Conservation (phyloP, 2,797 vertebrate species). For the Iguana delicatissima region DNA sequence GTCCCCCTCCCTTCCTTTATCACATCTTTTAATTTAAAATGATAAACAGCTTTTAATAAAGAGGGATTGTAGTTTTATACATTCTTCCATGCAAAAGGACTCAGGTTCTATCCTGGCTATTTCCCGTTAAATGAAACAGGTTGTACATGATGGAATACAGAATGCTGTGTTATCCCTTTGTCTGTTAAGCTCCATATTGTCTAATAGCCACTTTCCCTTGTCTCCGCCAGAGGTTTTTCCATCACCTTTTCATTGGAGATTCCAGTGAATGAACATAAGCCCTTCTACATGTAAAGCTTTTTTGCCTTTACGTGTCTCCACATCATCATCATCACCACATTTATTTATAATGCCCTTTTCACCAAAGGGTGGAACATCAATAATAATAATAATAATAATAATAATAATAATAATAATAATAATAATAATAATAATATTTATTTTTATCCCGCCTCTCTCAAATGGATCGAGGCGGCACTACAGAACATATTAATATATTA, state of each 20-base stretch:
- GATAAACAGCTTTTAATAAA: not conserved
- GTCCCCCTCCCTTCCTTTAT: not conserved
- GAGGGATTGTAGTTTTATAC: not conserved
- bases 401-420: no score
- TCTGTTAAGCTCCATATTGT: not conserved
- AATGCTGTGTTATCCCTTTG: no score
- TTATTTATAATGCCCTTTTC: no score
- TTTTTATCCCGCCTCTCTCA: no score
- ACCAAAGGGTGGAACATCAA: no score
- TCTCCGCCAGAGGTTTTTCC: not conserved
- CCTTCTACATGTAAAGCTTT: not conserved
- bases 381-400: no score
- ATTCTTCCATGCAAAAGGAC: not conserved
- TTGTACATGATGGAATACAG: not conserved
- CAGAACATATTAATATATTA: no score
- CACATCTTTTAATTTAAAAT: not conserved
- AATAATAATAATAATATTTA: no score
- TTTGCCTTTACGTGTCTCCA: not conserved
- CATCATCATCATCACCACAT: no score
- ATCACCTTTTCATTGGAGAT: not conserved
- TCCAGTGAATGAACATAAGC: not conserved
- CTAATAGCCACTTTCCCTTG: no score
- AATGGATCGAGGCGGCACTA: no score
- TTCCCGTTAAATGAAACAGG: not conserved
- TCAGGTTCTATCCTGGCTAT: not conserved